Conservation (phyloP, 2,113 vertebrate species). For the Malurus cyaneus region DNA sequence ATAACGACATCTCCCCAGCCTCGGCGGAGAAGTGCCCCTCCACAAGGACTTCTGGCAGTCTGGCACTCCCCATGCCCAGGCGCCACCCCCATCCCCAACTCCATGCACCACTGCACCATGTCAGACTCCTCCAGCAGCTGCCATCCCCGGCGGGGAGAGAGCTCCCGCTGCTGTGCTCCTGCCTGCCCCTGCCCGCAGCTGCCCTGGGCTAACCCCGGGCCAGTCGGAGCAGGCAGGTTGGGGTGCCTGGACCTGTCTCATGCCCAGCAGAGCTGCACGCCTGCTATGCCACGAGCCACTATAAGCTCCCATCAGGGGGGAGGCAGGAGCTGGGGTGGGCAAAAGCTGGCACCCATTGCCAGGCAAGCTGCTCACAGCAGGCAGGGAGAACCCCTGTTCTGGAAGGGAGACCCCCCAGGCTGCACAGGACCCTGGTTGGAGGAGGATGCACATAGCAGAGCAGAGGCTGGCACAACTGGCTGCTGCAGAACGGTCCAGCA, state of each 20-base stretch:
- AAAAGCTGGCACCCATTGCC: not conserved
- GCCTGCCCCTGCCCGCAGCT: constrained; percentile 7
- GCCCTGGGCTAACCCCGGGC: not conserved
- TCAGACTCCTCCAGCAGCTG: not conserved
- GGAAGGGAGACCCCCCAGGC: not conserved
- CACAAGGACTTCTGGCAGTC: not conserved
- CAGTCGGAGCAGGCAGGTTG: not conserved
- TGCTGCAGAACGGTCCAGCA: not conserved
- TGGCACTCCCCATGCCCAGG: not conserved
- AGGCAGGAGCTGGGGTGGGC: not conserved
- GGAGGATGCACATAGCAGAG: not conserved
- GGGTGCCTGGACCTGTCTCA: not conserved
- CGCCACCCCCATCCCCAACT: not conserved
- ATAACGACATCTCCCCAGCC: accelerated
- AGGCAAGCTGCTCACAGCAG: not conserved
- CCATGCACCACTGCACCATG: accelerated
- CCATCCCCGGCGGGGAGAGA: not conserved
- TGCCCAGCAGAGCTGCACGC: not conserved
- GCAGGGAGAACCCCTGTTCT: not conserved
- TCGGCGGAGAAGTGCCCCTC: not conserved
- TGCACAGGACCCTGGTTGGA: accelerated
- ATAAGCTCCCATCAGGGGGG: not conserved
- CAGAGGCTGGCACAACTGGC: accelerated
- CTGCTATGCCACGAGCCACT: accelerated
- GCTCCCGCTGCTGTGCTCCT: not conserved